Evolutionary conservation across 2,888 invertebrate species (phyloP), one percentile per base, ranked within the genome.

Genomic region (Dicycla oo): DNA sequence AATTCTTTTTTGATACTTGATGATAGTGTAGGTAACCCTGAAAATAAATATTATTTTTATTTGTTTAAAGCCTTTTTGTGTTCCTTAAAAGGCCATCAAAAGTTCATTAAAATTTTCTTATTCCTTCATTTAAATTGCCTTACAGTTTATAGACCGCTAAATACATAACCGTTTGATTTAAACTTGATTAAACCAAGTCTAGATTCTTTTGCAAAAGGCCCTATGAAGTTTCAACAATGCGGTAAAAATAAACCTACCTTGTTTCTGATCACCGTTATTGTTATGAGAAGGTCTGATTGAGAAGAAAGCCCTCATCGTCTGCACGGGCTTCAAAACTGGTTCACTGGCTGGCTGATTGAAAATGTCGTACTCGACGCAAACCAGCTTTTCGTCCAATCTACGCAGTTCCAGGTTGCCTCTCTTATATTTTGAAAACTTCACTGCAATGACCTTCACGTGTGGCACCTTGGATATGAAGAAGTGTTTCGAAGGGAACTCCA

Each of bases 331-430:
- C 34, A 68, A 34, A 8, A 54, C 47, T 18, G 82, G 63, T 0
- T 76, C 80, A 2, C 51, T 62, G 8, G 34, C 53, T 0, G 79
- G 20, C 56, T 79, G 58, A 11, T 90, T 83, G 65, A 86, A 94
- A 0, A 95, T 88, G 43, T 94, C 94, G 69, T 95, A 95, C 75
- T 95, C 95, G 18, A 95, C 85, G 73, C 95, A 95, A 0, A 94
- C 94, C 18, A 95, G 89, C 77, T 93, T 94, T 78, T 95, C 95
- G 3, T 93, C 93, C 3, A 95, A 73, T 49, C 89, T 91, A 47
- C 95, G 87, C 3, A 95, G 69, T 83, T 95, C 95, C 10, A 95
- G 80, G 60, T 92, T 89, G 18, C 92, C 88, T 66, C 87, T 91
- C 69, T 92, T 94, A 78, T 84, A 93, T 68, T 91, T 92, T 0